Conservation (phyloP, 2,888 invertebrate species). For the Rutpela maculata region DNA sequence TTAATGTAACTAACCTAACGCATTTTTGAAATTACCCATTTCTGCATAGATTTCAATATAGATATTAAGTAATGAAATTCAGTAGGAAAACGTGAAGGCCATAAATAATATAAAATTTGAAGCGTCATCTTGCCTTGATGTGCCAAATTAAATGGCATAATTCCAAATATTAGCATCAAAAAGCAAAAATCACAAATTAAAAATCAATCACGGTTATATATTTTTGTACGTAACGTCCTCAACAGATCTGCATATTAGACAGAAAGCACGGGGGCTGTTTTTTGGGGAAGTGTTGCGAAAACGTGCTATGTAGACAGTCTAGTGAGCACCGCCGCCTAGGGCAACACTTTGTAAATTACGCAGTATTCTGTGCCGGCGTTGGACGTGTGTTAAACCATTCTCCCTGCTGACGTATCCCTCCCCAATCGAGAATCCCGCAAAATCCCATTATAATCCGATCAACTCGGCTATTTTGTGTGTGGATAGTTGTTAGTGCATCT, state of each 20-base stretch:
- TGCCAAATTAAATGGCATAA: no score
- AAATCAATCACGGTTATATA: no score
- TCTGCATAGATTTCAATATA: no score
- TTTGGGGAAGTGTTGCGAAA: slow-evolving; percentile 1
- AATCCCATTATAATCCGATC: slow-evolving; percentile 27
- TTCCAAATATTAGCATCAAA: no score
- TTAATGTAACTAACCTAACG: no score
- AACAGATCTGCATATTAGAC: background rate
- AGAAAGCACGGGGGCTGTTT: background rate
- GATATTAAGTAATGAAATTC: no score
- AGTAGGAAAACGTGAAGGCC: no score
- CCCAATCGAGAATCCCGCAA: background rate
- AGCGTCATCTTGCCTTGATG: no score
- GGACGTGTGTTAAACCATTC: slow-evolving; percentile 16
- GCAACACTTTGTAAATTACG: slow-evolving; percentile 33
- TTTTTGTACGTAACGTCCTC: background rate
- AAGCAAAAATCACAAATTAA: no score
- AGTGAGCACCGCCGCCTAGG: slow-evolving; percentile 26
- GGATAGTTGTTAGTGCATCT: slow-evolving; percentile 9
- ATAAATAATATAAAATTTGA: no score
- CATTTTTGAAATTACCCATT: no score
- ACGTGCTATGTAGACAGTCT: slow-evolving; percentile 11
- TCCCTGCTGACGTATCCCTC: slow-evolving; percentile 9
- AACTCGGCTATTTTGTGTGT: slow-evolving; percentile 12
- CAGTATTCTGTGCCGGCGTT: slow-evolving; percentile 15